Conservation (phyloP, 2,797 vertebrate species). For the Heteromormyrus szaboi region DNA sequence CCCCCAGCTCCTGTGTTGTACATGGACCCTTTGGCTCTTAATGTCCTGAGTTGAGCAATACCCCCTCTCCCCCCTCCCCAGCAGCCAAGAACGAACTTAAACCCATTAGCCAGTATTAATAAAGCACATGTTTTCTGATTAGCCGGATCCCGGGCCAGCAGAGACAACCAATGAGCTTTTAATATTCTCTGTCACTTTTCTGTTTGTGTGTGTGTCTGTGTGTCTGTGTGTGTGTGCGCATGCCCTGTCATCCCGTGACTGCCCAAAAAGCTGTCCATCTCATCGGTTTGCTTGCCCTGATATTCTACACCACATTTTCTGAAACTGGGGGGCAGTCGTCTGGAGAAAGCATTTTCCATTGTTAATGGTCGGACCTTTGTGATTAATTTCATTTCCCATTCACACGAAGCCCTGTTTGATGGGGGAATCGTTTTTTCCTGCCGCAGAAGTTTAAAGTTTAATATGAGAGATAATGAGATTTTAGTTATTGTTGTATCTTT, state of each 20-base stretch:
- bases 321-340: background rate
- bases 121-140: slow-evolving; percentile 35
- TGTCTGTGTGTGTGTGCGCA: background rate
- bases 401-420: background rate
- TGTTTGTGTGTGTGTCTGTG: background rate
- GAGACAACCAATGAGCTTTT: slow-evolving; percentile 32
- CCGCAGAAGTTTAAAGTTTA: background rate
- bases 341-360: background rate
- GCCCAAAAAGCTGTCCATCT: background rate
- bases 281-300: background rate
- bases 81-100: slow-evolving; percentile 13
- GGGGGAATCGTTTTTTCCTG: background rate
- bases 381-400: background rate
- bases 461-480: slow-evolving; percentile 2
- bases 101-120: slow-evolving; percentile 30
- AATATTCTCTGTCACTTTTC: slow-evolving; percentile 31
- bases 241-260: background rate
- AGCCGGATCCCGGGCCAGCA: slow-evolving; percentile 24
- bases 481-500: background rate
- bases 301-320: background rate
- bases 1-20: too few relatives aligned
- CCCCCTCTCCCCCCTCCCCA: background rate
- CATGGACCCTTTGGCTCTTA: background rate
- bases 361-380: background rate
- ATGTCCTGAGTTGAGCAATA: slow-evolving; percentile 9